Evolutionary conservation across 2,797 vertebrate species (phyloP).

Genomic region (Natrix natrix): DNA sequence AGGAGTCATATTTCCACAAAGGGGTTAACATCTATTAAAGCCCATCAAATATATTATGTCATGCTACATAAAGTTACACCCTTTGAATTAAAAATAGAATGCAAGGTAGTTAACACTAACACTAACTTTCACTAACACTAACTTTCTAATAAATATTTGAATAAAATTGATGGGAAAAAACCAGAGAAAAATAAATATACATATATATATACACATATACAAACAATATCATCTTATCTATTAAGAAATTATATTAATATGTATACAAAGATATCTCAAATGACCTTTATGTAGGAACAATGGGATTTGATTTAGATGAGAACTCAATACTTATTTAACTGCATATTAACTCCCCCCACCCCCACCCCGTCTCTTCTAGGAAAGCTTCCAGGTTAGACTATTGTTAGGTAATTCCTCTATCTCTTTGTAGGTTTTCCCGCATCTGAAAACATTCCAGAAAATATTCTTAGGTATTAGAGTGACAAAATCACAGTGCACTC

Average conservation of each 20-base stretch:
- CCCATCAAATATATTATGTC: neutral
- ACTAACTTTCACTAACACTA: neutral
- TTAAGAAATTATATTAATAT: neutral
- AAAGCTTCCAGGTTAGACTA: neutral
- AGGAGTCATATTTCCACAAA: neutral
- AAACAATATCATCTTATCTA: neutral
- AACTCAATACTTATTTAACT: neutral
- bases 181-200: neutral
- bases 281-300: neutral
- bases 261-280: neutral
- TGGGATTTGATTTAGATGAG: neutral
- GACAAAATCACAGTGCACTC: neutral
- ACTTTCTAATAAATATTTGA: neutral
- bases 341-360: neutral
- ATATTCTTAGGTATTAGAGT: neutral
- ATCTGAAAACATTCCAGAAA: neutral
- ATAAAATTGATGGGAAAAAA: neutral
- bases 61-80: neutral
- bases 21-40: conserved; percentile 39
- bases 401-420: neutral
- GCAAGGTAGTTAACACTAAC: neutral
- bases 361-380: neutral
- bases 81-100: neutral
- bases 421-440: neutral
- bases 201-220: neutral